Percentiles rank a stretch among this genome's conserved stretches.
Evolutionary conservation across 2,797 vertebrate species (phyloP).

Genomic region (Hyperoplus immaculatus): DNA sequence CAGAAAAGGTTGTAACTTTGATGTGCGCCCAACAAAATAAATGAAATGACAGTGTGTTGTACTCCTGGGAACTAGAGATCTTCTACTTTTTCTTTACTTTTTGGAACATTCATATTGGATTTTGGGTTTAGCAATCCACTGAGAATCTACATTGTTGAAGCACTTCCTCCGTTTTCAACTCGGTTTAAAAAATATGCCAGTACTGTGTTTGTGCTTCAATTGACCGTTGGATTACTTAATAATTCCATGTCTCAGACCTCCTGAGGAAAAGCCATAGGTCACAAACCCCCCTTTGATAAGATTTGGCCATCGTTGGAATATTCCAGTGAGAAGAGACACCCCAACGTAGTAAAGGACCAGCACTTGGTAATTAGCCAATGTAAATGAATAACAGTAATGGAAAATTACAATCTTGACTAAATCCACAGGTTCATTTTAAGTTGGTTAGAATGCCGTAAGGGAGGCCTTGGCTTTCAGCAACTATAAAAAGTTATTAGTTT

Average conservation of each 20-base stretch:
- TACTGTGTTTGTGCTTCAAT: constrained; percentile 1
- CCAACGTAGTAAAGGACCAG: not conserved
- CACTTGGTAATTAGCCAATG: not conserved
- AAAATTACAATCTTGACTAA: not conserved
- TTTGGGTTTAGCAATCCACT: too few relatives aligned
- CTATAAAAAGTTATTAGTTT: constrained; percentile 2
- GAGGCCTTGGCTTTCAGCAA: not conserved
- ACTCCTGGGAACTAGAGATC: too few relatives aligned
- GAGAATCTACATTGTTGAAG: too few relatives aligned
- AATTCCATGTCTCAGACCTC: not conserved
- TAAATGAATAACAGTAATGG: constrained; percentile 4
- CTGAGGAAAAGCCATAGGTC: not conserved
- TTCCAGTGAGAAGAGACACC: not conserved
- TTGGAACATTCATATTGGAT: too few relatives aligned
- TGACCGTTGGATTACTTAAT: too few relatives aligned
- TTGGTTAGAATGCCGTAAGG: not conserved
- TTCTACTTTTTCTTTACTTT: too few relatives aligned
- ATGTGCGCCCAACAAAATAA: too few relatives aligned
- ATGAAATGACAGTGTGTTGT: too few relatives aligned
- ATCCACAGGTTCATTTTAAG: not conserved
- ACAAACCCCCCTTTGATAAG: not conserved
- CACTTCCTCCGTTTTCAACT: too few relatives aligned
- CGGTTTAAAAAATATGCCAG: not conserved
- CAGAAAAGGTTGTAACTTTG: too few relatives aligned
- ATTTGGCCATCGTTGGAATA: not conserved